phyloP scores from a whole-genome alignment of 2,797 vertebrate species.

The Sebastes jordani region DNA sequence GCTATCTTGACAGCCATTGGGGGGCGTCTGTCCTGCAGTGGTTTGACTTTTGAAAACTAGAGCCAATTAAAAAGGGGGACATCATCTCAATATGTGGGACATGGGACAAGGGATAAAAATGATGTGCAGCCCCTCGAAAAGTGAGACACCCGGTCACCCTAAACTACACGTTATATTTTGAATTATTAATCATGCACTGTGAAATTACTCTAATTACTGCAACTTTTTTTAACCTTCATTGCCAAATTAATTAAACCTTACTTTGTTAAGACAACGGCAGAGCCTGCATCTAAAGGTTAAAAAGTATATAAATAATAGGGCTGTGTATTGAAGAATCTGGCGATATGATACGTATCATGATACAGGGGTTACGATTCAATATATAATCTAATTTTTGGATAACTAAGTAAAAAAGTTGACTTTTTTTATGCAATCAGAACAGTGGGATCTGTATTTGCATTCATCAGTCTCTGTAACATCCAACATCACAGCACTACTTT shows the following conservation, averaged over 20 bases:
- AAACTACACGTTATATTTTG: neutral
- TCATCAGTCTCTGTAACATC: neutral
- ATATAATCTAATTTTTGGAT: neutral
- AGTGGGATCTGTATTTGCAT: neutral
- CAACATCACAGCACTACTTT: neutral
- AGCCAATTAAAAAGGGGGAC: neutral
- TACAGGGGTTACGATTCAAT: neutral
- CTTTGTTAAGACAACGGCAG: neutral
- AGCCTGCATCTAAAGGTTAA: neutral
- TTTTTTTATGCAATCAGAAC: neutral
- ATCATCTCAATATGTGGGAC: neutral
- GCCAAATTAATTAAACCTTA: neutral
- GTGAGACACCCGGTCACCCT: neutral
- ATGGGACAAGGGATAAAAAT: neutral
- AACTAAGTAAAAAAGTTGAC: neutral
- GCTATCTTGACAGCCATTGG: neutral
- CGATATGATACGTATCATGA: neutral
- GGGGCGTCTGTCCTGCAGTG: neutral
- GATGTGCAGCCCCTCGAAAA: neutral
- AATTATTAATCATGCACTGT: conserved; percentile 5
- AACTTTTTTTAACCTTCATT: neutral
- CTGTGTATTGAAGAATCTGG: neutral
- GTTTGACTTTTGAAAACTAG: neutral
- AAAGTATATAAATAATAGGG: neutral
- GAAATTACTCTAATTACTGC: neutral